These are phyloP conservation scores for Leucopsar rothschildi DNA, from an alignment of 2,113 vertebrate genomes.

Conservation along the genomic window DNA sequence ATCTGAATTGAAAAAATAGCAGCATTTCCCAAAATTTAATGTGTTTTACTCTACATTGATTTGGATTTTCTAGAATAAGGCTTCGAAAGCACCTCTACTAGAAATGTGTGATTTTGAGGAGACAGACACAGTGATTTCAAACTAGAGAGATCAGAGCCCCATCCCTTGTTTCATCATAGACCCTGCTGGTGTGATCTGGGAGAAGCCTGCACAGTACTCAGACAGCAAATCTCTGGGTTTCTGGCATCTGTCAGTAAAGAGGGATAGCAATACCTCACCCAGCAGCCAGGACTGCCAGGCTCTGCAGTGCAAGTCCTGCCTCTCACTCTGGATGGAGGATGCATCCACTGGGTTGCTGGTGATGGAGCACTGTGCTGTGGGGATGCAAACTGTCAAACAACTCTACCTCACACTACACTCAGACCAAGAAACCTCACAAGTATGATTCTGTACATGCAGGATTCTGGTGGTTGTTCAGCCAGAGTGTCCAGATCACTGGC, in stretches of 20 bases:
- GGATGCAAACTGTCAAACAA: background rate
- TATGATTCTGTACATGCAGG: background rate
- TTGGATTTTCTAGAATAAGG: background rate
- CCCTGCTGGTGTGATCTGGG: background rate
- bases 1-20: background rate
- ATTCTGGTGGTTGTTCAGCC: background rate
- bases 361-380: background rate
- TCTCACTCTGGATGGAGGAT: background rate
- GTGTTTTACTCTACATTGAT: background rate
- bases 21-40: background rate
- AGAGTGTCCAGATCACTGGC: background rate
- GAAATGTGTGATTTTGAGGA: background rate
- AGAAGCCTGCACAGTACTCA: background rate
- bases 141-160: fast-evolving
- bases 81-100: background rate
- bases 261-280: background rate
- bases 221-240: background rate
- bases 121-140: background rate
- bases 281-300: background rate
- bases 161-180: background rate
- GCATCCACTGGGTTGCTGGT: background rate
- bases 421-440: background rate
- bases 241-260: background rate
- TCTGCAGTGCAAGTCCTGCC: background rate
- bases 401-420: background rate